Evolutionary conservation across 1,140 invertebrate species (phyloP).

Genomic region (Calephelis virginiensis): DNA sequence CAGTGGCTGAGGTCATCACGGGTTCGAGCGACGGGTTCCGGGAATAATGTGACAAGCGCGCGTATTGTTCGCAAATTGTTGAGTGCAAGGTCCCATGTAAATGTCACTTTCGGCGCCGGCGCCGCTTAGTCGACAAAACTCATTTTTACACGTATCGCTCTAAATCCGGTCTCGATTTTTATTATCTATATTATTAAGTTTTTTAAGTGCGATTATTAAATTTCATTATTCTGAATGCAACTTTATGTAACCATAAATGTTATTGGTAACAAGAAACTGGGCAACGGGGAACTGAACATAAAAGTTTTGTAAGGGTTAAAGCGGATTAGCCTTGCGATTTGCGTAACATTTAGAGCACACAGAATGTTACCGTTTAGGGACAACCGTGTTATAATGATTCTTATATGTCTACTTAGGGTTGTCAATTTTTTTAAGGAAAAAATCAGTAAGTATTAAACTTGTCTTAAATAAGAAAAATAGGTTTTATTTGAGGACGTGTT

Average conservation of each 20-base stretch:
- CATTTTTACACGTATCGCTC: constrained; percentile 6
- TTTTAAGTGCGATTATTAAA: constrained; percentile 5
- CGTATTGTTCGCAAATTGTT: constrained; percentile 43
- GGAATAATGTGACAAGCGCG: constrained; percentile 39
- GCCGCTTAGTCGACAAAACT: constrained; percentile 42
- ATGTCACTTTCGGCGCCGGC: constrained; percentile 65
- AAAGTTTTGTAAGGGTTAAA: neutral
- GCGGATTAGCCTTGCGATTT: neutral
- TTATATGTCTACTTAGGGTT: no score
- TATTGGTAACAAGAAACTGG: neutral
- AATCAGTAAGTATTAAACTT: no score
- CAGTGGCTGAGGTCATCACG: constrained; percentile 47
- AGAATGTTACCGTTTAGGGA: no score
- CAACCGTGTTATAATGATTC: no score
- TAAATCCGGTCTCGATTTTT: constrained; percentile 6
- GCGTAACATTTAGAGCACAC: no score
- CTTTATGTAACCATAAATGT: neutral
- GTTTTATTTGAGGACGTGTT: no score
- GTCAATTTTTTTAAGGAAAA: no score
- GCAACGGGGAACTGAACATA: neutral
- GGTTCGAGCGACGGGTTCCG: constrained; percentile 55
- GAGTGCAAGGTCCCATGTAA: constrained; percentile 64
- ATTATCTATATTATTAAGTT: neutral
- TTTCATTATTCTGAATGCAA: constrained; percentile 5
- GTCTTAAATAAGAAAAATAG: no score